A percentile compares a stretch with the other conserved stretches of the same genome.
phyloP scores from a whole-genome alignment of 2,797 vertebrate genomes.

The Centropyge bicolor region DNA sequence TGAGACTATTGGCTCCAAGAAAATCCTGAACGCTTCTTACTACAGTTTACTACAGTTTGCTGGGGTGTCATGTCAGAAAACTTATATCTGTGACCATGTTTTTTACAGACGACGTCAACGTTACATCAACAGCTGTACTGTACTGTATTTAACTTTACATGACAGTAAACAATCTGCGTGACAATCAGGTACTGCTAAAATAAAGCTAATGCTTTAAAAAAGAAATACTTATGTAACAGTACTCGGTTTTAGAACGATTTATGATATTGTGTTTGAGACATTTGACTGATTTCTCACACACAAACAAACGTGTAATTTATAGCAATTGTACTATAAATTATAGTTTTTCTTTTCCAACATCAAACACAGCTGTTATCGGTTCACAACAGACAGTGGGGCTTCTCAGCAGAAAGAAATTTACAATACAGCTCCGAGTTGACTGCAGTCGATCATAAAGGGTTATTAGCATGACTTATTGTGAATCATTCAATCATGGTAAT shows the following conservation, averaged over 20 bases:
- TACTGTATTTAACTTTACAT: background rate
- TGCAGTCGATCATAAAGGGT: background rate
- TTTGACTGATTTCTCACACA: background rate
- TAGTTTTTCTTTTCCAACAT: background rate
- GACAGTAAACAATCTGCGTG: background rate
- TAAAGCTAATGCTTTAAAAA: too few relatives aligned
- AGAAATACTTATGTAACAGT: background rate
- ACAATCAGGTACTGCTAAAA: background rate
- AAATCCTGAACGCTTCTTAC: background rate
- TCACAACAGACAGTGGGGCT: background rate
- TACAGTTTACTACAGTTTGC: too few relatives aligned
- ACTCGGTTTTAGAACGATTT: background rate
- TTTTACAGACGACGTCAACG: too few relatives aligned
- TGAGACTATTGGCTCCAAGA: background rate
- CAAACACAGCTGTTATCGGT: slow-evolving; percentile 10
- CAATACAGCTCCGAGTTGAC: background rate
- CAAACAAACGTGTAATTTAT: slow-evolving; percentile 1
- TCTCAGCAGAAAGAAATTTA: slow-evolving; percentile 3
- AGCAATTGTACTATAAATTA: background rate
- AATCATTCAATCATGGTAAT: background rate
- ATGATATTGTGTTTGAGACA: background rate
- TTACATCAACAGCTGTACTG: too few relatives aligned
- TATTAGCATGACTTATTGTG: background rate
- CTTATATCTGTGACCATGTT: too few relatives aligned
- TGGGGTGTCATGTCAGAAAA: too few relatives aligned